A percentile compares a stretch with the other conserved stretches of the same genome.
These are phyloP conservation scores for Symphodus melops DNA, from an alignment of 2,113 vertebrate genomes.

Conservation along the genomic window DNA sequence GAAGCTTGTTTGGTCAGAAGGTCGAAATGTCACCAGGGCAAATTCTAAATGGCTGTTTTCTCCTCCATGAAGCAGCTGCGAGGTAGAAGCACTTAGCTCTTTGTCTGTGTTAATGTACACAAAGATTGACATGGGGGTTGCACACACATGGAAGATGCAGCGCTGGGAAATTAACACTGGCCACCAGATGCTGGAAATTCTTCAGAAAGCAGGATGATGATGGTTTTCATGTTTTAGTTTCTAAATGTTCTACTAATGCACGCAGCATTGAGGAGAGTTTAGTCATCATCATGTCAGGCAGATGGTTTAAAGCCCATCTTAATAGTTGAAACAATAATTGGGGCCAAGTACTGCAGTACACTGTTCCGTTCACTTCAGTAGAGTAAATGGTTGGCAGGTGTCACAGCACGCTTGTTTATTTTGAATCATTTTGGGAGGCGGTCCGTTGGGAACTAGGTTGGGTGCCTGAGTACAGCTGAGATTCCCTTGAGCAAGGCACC, in stretches of 20 bases:
- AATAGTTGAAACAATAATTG: no score
- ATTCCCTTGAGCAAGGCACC: no score
- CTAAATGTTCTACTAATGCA: background rate
- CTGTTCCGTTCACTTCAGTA: no score
- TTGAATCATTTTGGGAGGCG: no score
- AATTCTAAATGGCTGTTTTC: background rate
- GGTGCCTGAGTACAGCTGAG: no score
- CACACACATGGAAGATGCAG: background rate
- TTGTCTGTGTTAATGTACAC: background rate
- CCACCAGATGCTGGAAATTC: background rate
- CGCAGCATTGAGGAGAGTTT: no score
- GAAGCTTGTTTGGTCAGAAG: background rate
- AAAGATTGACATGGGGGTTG: slow-evolving; percentile 16
- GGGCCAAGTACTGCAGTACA: no score
- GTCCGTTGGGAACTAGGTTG: no score
- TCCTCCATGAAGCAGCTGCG: background rate
- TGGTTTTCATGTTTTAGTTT: background rate
- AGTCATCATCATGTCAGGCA: no score
- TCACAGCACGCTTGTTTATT: no score
- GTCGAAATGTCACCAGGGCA: background rate
- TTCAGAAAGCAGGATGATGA: background rate
- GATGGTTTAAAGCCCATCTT: no score
- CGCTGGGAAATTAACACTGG: background rate
- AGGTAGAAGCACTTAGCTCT: background rate
- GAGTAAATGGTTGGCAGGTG: no score